Evolutionary conservation across 2,888 invertebrate genomes (phyloP), one percentile per base, ranked within the genome.

Genomic region (Sisyra nigra): DNA sequence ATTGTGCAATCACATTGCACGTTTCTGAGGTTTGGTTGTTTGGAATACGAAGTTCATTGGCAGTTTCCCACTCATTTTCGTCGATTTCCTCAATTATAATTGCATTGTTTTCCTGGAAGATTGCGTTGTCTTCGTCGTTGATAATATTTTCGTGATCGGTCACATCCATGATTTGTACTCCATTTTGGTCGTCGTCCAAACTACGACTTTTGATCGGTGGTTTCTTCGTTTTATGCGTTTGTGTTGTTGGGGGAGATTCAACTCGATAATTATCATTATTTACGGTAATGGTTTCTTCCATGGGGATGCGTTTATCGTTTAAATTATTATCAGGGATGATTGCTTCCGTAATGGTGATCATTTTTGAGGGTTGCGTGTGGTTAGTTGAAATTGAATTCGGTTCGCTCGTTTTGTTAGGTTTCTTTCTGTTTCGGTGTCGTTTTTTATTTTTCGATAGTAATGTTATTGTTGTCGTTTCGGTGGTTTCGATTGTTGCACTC

Each of bases 71-170:
- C 51, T 76, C 72, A 31, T 69, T 59, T 49, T 77, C 77, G 1
- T 74, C 71, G 45, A 76, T 77, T 15, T 69, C 73, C 57, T 80
- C 80, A 32, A 72, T 69, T 10, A 82, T 66, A 18, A 78, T 57
- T 9, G 72, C 65, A 51, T 66, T 66, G 51, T 61, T 64, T n/a
- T 18, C 37, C 9, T 33, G 33, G n/a, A 14, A 33, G 44, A 69
- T 67, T 43, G 65, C 60, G 45, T 69, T 54, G 42, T 61, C 57
- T 33, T 64, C 49, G 30, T 61, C 57, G 33, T 64, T 49, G 30
- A 51, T 51, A 45, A 53, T 51, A 49, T 54, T 53, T 40, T 55
- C 54, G 46, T 59, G 58, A 15, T 46, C 37, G 11, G 11, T 58
- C 3, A 62, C 45, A 53, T 63, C 63, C 46, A 60, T 59, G 6